These are phyloP conservation scores for Epinephelus awoara DNA, from an alignment of 2,797 vertebrate genomes.

Conservation along the genomic window DNA sequence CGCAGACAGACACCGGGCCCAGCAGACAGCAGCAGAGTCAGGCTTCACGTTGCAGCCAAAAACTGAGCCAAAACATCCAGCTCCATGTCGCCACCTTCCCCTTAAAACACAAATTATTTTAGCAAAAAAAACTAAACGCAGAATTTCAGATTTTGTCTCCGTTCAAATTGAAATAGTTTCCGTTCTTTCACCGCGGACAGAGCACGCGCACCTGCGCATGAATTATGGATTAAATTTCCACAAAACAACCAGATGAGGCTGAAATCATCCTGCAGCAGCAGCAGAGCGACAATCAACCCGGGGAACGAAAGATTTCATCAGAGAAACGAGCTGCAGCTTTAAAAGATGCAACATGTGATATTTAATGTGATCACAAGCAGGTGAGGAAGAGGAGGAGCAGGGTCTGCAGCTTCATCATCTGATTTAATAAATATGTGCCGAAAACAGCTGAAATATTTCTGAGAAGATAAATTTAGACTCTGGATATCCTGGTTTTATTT, in stretches of 20 bases:
- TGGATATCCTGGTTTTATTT: not conserved
- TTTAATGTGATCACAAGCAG: not conserved
- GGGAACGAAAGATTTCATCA: not conserved
- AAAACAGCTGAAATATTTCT: not conserved
- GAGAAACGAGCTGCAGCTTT: too few relatives aligned
- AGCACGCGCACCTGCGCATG: not conserved
- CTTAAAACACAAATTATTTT: too few relatives aligned
- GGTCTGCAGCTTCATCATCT: not conserved
- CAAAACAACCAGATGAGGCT: not conserved
- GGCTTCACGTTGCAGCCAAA: not conserved
- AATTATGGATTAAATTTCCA: not conserved
- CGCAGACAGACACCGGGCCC: not conserved
- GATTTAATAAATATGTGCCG: not conserved
- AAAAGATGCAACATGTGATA: not conserved
- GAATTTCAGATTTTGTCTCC: not conserved
- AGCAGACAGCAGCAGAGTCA: not conserved
- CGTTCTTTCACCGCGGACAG: not conserved
- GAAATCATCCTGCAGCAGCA: constrained; percentile 1
- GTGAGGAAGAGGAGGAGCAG: constrained; percentile 4
- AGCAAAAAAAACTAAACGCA: not conserved
- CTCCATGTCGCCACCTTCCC: not conserved
- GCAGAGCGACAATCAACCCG: not conserved
- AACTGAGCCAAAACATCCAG: not conserved
- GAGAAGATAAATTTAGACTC: not conserved
- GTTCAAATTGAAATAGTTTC: not conserved